Conservation (phyloP, 2,888 invertebrate genomes). For the Poecilobothrus nobilitatus region DNA sequence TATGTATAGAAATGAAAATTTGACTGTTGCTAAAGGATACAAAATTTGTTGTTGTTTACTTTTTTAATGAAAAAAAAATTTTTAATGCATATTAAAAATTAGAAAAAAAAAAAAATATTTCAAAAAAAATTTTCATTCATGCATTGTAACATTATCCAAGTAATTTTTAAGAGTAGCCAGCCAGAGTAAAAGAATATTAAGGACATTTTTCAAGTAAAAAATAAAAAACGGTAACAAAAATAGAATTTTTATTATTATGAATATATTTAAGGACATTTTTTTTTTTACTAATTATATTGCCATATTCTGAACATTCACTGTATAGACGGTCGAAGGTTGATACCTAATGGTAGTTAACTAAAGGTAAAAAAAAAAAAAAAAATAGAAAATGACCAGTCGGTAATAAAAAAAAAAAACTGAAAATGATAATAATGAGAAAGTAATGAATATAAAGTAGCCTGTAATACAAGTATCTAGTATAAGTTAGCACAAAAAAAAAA, state of each 20-base stretch:
- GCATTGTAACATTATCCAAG: too few species aligned
- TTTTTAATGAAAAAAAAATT: background rate
- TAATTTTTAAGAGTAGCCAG: too few species aligned
- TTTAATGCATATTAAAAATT: conserved; percentile 4
- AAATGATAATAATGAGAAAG: background rate
- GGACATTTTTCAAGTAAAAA: too few species aligned
- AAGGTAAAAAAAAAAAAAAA: too few species aligned
- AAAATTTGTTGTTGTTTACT: background rate
- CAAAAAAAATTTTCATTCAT: too few species aligned
- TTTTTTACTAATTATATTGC: background rate
- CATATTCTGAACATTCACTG: background rate
- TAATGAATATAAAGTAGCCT: conserved; percentile 5
- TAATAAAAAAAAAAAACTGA: too few species aligned
- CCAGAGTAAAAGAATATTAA: too few species aligned
- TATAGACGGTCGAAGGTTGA: background rate
- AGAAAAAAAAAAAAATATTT: background rate
- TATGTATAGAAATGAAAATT: background rate
- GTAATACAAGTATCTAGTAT: too few species aligned
- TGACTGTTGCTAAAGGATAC: background rate
- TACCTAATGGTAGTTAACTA: too few species aligned
- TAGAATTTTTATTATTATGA: too few species aligned
- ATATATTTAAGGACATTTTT: background rate
- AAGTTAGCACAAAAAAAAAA: background rate
- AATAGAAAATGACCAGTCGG: too few species aligned
- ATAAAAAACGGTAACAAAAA: too few species aligned